Evolutionary conservation across 2,113 vertebrate species (phyloP).

Genomic region (Copsychus sechellarum): DNA sequence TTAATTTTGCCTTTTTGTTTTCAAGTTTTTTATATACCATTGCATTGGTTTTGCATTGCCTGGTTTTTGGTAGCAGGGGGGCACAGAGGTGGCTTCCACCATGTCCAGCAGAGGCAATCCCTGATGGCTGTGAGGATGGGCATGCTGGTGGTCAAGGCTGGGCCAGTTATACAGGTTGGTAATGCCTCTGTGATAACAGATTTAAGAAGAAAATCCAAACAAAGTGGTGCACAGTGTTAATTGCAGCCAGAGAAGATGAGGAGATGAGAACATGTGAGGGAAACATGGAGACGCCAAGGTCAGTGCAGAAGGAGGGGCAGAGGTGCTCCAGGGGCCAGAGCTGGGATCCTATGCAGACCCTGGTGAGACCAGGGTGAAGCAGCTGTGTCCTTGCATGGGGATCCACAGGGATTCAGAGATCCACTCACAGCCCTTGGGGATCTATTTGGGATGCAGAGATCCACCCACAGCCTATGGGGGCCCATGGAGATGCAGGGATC

Average conservation of each 20-base stretch:
- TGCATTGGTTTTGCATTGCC: accelerated
- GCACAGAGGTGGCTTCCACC: not conserved
- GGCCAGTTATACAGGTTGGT: accelerated
- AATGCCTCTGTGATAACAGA: accelerated
- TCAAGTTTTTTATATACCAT: not conserved
- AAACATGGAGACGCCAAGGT: accelerated
- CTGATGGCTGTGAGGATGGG: not conserved
- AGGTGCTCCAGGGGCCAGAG: not conserved
- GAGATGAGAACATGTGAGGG: not conserved
- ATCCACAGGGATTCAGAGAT: not conserved
- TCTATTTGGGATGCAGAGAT: no score
- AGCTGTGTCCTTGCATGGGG: not conserved
- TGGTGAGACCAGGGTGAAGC: not conserved
- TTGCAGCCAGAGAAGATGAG: not conserved
- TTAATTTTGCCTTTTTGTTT: not conserved
- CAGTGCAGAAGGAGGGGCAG: not conserved
- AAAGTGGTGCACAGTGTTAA: not conserved
- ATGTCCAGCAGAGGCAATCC: accelerated
- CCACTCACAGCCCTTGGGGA: no score
- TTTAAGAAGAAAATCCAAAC: not conserved
- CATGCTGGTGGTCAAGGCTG: not conserved
- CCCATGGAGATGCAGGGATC: not conserved
- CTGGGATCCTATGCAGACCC: not conserved
- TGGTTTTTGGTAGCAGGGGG: not conserved
- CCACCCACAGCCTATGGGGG: no score